A percentile compares a stretch with the other conserved stretches of the same genome.
These are phyloP conservation scores for Campoplex capitator DNA, from an alignment of 2,888 invertebrate genomes.

Conservation along the genomic window DNA sequence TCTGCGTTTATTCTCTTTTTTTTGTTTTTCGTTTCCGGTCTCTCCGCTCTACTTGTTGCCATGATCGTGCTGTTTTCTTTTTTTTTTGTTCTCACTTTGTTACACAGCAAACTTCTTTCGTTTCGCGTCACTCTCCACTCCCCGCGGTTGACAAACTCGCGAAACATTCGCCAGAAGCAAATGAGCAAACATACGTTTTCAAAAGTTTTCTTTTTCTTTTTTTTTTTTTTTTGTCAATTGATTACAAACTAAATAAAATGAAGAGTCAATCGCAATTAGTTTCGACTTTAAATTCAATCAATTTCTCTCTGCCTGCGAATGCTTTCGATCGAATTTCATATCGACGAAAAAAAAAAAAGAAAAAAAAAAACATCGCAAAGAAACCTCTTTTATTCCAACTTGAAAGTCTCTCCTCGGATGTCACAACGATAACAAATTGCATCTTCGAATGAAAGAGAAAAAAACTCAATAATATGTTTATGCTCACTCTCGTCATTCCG, in stretches of 20 bases:
- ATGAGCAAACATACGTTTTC: neutral
- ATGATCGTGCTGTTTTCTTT: neutral
- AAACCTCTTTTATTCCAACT: neutral
- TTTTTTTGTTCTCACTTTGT: neutral
- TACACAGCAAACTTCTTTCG: neutral
- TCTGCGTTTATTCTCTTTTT: neutral
- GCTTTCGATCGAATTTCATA: too few relatives aligned
- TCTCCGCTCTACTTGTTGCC: slow-evolving; percentile 31
- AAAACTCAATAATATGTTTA: neutral
- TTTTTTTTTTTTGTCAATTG: neutral
- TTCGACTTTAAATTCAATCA: neutral
- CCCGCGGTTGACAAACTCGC: slow-evolving; percentile 1
- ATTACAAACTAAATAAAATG: neutral
- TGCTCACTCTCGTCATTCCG: slow-evolving; percentile 24
- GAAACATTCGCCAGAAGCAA: slow-evolving; percentile 27
- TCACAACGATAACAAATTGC: neutral
- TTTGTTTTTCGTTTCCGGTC: slow-evolving; percentile 9
- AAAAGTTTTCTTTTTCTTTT: neutral
- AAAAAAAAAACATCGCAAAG: neutral
- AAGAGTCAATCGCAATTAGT: neutral
- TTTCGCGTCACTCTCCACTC: slow-evolving; percentile 12
- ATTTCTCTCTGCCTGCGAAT: neutral
- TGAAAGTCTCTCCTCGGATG: neutral
- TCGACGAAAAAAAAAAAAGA: too few relatives aligned
- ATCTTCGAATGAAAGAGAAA: neutral